A percentile compares a stretch with the other conserved stretches of the same genome.
Conservation (phyloP, 2,888 invertebrate genomes). For the Prosopocoilus inquinatus region DNA sequence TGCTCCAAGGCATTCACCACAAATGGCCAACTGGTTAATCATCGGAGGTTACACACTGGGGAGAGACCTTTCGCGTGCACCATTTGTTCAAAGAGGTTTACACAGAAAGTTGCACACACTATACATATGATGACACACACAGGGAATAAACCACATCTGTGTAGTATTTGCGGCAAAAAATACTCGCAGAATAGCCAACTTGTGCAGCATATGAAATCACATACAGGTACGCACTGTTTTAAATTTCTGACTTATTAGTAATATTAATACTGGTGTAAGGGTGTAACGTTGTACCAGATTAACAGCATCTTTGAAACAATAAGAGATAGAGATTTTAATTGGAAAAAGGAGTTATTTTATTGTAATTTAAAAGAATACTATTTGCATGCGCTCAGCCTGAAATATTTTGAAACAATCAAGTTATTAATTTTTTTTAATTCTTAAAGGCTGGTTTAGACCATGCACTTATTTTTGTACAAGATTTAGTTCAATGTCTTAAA, state of each 20-base stretch:
- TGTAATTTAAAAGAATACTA: too few species aligned
- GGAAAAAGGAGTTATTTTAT: background rate
- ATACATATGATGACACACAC: constrained; percentile 36
- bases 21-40: constrained; percentile 34
- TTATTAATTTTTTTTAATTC: too few species aligned
- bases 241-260: background rate
- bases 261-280: constrained; percentile 1
- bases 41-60: constrained; percentile 34
- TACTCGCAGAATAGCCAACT: constrained; percentile 34
- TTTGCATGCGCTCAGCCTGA: too few species aligned
- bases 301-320: too few species aligned
- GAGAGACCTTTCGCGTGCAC: constrained; percentile 43
- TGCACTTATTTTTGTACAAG: too few species aligned
- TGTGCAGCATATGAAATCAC: constrained; percentile 34
- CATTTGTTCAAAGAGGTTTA: constrained; percentile 42
- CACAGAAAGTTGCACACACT: constrained; percentile 33
- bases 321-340: too few species aligned
- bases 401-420: too few species aligned
- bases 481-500: too few species aligned
- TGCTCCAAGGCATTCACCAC: constrained; percentile 33
- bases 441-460: too few species aligned
- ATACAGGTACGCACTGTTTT: constrained; percentile 32
- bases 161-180: constrained; percentile 36
- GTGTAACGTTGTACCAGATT: background rate
- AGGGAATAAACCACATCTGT: constrained; percentile 33